These are phyloP conservation scores for Alauda arvensis DNA, from an alignment of 2,797 vertebrate genomes.

Conservation along the genomic window DNA sequence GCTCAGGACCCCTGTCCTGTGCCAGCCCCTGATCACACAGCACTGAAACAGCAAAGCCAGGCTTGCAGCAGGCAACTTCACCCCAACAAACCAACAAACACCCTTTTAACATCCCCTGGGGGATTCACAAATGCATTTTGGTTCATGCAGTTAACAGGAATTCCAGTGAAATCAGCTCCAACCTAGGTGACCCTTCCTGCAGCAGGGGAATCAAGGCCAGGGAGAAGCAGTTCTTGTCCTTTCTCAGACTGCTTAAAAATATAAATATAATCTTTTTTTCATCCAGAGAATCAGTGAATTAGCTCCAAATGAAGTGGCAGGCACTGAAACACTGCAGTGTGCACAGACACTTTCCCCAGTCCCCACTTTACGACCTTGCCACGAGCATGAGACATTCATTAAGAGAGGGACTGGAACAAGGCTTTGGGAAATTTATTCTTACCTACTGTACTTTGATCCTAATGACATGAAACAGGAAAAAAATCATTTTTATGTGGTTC, in stretches of 20 bases:
- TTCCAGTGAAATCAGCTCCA: neutral
- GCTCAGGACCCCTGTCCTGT: neutral
- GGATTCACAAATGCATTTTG: neutral
- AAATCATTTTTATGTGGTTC: slow-evolving; percentile 67
- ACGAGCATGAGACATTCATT: slow-evolving; percentile 56
- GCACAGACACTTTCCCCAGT: slow-evolving; percentile 13
- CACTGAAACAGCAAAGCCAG: neutral
- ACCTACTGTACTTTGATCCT: slow-evolving; percentile 75
- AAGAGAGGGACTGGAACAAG: slow-evolving; percentile 48
- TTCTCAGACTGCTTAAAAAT: neutral
- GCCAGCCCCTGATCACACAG: neutral
- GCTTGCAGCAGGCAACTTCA: neutral
- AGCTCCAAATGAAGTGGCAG: neutral
- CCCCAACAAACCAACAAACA: neutral
- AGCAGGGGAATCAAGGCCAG: neutral
- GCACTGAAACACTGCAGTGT: neutral
- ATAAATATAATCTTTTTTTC: neutral
- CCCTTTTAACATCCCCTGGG: neutral
- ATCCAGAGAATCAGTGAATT: neutral
- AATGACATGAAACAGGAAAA: slow-evolving; percentile 65
- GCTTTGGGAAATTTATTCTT: slow-evolving; percentile 59
- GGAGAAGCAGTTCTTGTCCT: neutral
- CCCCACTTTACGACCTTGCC: slow-evolving; percentile 33
- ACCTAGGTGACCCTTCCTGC: neutral
- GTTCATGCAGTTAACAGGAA: neutral